These are phyloP conservation scores for Amia ocellicauda DNA, from an alignment of 2,113 vertebrate species.

Conservation along the genomic window DNA sequence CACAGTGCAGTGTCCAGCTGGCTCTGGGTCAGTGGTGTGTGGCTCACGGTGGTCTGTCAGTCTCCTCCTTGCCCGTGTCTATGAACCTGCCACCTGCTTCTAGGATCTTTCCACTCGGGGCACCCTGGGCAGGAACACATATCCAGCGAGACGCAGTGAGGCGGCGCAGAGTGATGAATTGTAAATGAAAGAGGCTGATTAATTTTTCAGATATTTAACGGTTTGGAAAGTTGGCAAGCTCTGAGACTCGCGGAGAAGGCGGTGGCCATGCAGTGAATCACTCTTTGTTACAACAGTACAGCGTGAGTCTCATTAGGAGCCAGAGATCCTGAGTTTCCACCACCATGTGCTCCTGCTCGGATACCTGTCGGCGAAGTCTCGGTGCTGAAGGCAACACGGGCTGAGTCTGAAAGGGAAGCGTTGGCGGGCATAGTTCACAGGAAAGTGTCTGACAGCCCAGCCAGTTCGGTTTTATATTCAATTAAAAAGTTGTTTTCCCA, in stretches of 20 bases:
- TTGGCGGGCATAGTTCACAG: too few relatives aligned
- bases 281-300: constrained; percentile 2
- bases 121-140: background rate
- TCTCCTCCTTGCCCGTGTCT: background rate
- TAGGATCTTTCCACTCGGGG: background rate
- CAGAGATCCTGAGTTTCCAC: background rate
- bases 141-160: too few relatives aligned
- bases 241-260: background rate
- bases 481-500: too few relatives aligned
- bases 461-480: too few relatives aligned
- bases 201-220: background rate
- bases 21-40: too few relatives aligned
- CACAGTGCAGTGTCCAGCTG: too few relatives aligned
- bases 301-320: background rate
- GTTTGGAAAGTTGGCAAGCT: background rate
- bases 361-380: background rate
- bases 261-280: background rate
- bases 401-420: too few relatives aligned
- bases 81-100: background rate
- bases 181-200: constrained; percentile 1
- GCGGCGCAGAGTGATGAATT: constrained; percentile 5
- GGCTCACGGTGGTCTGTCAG: constrained; percentile 4
- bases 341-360: background rate
- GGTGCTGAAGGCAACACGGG: background rate
- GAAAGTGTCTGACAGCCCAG: too few relatives aligned